Percentiles rank a stretch among this genome's conserved stretches.
Conservation (phyloP, 2,888 invertebrate species). For the Mantis religiosa region DNA sequence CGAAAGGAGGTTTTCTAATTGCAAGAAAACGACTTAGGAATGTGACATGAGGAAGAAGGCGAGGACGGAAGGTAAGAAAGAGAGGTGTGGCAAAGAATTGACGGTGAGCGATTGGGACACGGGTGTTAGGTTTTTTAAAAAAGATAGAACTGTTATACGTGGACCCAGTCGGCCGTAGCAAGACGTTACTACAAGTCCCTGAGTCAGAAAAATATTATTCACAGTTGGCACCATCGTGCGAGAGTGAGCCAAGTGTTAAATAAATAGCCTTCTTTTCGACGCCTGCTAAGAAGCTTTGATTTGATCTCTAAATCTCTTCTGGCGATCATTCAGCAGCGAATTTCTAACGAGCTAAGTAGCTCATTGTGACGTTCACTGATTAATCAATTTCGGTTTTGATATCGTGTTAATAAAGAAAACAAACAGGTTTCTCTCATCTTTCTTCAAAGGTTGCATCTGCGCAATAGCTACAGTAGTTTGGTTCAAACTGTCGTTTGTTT, state of each 20-base stretch:
- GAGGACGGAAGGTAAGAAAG: neutral
- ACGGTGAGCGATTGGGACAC: constrained; percentile 13
- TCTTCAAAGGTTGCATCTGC: neutral
- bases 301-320: neutral
- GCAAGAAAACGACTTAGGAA: neutral
- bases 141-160: neutral
- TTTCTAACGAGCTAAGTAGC: neutral
- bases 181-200: neutral
- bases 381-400: neutral
- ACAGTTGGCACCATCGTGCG: neutral
- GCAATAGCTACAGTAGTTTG: neutral
- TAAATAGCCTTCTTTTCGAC: neutral
- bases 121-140: neutral
- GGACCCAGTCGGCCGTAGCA: neutral
- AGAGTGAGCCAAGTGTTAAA: neutral
- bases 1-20: neutral
- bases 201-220: neutral
- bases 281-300: neutral
- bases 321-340: neutral
- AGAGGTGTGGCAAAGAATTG: neutral
- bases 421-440: neutral
- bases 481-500: neutral
- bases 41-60: neutral
- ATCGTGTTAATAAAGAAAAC: neutral
- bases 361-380: neutral